Base-by-base conservation (phyloP, 1,140 invertebrate genomes). In the Magallana ariakensis region DNA sequence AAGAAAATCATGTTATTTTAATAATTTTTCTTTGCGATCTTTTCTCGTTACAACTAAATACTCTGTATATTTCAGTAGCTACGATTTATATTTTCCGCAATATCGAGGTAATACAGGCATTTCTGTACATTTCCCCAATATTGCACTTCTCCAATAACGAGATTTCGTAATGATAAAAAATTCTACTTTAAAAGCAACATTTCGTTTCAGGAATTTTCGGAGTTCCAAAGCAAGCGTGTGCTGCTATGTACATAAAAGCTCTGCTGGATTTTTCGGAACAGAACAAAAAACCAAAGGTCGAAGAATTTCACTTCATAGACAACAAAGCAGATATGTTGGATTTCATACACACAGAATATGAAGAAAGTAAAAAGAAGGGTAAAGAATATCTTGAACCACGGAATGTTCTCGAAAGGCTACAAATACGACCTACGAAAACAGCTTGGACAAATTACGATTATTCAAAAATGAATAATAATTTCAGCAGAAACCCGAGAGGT, bases 201-300 rank as follows among this genome's bases (percentile, higher is more conserved):
- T n/a, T n/a, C n/a, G n/a, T 87, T 85, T n/a, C 58, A 87, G 87
- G 87, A 10, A 85, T 87, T 33, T 87, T 87, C 85, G 87, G 57
- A 57, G 87, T 87, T 19, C 87, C 87, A 0, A 85, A 80, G n/a
- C 56, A 81, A 15, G 19, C 81, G 11, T 87, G 87, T 85, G 87
- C 87, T 83, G 87, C 87, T 33, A 87, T 87, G 83, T 87, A 87
- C 22, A 9, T 87, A 13, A 80, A 62, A 54, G 87, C 75, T n/a
- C 19, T 86, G 19, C 3, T 86, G 0, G 33, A 82, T 46, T 86
- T 75, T 13, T 81, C 58, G 58, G 83, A 53, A 13, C 16, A 22
- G 19, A 9, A 53, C 6, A 55, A 16, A 19, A 82, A 26, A 19
- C 15, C 22, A 4, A 75, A 75, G 33, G 15, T 75, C 4, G 26